Evolutionary conservation across 2,113 vertebrate genomes (phyloP).

Genomic region (Coracopsis vasa): DNA sequence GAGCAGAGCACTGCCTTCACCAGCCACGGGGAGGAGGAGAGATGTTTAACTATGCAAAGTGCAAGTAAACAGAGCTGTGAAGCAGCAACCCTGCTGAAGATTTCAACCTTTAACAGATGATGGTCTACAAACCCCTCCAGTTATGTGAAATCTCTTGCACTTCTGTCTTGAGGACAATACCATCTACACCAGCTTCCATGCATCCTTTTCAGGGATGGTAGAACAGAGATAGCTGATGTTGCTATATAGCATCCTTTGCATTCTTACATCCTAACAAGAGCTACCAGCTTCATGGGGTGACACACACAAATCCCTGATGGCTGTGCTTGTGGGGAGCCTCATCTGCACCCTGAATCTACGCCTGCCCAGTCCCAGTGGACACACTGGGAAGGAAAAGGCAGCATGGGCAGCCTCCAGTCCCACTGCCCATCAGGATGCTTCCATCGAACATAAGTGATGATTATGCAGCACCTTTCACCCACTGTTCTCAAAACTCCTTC

Average conservation of each 20-base stretch:
- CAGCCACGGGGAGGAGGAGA: neutral
- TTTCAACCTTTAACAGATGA: neutral
- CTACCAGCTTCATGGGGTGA: neutral
- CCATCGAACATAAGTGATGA: neutral
- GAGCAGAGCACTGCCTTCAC: neutral
- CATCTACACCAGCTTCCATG: neutral
- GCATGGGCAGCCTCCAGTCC: neutral
- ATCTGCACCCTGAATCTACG: rapidly evolving
- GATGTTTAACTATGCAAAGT: rapidly evolving
- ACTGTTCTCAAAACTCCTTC: too few relatives aligned
- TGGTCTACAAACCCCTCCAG: neutral
- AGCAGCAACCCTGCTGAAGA: neutral
- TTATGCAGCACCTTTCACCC: neutral
- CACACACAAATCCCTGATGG: neutral
- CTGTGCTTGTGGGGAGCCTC: too few relatives aligned
- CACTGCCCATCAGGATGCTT: rapidly evolving
- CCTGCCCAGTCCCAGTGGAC: too few relatives aligned
- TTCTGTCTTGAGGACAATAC: neutral
- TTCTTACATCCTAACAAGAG: neutral
- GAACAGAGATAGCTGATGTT: too few relatives aligned
- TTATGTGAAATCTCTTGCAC: neutral
- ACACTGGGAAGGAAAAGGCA: rapidly evolving
- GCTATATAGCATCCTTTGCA: neutral
- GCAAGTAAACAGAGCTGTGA: neutral
- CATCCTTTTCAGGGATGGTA: neutral